Base-by-base conservation (phyloP, 2,888 invertebrate species). In the Aethes cnicana region DNA sequence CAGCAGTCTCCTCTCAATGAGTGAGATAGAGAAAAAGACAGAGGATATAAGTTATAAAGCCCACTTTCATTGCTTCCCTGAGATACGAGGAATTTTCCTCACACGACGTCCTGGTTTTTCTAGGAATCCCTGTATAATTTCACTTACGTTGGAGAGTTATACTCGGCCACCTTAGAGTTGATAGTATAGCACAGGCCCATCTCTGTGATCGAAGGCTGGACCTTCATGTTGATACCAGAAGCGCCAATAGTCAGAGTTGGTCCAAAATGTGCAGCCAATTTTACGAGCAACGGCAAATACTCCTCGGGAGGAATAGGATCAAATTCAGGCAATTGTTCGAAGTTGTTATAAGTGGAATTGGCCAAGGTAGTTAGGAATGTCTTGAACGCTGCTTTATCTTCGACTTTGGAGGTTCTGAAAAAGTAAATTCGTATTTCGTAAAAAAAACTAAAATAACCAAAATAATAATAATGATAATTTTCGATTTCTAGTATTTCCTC, bases 181-280 rank as follows among this genome's bases (percentile, higher is more conserved):
- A 93, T 92, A 14, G 93, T 85, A 69, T 93, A 93, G 61, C 94
- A 95, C 48, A 93, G 73, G 1, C 94, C 94, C 86, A 93, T 91
- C 72, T 95, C 94, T 0, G 94, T 93, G 6, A 93, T 74, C 0
- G 92, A 92, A 6, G 91, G 90, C 30, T 91, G 83, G n/a, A 94
- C 78, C 28, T 77, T 75, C 61, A 92, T 74, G 50, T 72, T 72
- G 37, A 90, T 79, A 0, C 90, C 90, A 0, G 90, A 75, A 21
- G 92, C 91, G 33, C 92, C 92, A 55, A 91, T 91, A 1, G 92
- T 90, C 48, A 90, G 62, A 0, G 75, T 73, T 0, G 84, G 93
- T 28, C 85, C 85, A 64, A 92, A 92, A 1, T 69, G 63, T 1
- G 81, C 74, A 0, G 90, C 74, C 26, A 94, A 75, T 43, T 91